These are phyloP conservation scores for Petaurus breviceps DNA, from an alignment of 2,113 vertebrate genomes.

Conservation along the genomic window DNA sequence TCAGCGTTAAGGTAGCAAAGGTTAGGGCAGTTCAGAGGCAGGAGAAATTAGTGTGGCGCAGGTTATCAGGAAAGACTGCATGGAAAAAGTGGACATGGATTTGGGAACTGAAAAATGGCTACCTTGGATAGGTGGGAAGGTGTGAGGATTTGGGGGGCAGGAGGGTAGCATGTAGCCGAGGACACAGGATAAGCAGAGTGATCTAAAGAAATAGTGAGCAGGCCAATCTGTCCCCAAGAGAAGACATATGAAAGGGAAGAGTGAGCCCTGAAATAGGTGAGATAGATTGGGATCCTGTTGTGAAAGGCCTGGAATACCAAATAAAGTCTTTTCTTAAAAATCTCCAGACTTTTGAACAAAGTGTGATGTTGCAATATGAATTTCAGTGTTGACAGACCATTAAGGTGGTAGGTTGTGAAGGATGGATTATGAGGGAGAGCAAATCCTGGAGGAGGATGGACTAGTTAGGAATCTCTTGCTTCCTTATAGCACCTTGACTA, in stretches of 20 bases:
- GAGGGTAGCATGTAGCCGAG: neutral
- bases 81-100: neutral
- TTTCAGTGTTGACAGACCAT: neutral
- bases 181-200: neutral
- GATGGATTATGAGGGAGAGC: neutral
- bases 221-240: neutral
- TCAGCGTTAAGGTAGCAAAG: neutral
- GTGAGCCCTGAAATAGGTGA: neutral
- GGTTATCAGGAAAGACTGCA: neutral
- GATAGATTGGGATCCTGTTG: neutral
- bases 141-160: neutral
- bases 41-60: neutral
- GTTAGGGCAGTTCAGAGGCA: neutral
- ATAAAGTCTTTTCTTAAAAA: neutral
- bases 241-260: neutral
- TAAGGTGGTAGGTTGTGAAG: neutral
- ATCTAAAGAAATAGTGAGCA: neutral
- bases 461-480: conserved; percentile 59
- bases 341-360: neutral
- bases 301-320: neutral
- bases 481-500: conserved; percentile 47
- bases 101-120: neutral
- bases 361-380: neutral
- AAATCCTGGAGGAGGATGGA: conserved; percentile 49
- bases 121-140: neutral